Conservation (phyloP, 2,888 invertebrate species). For the Portevinia maculata region DNA sequence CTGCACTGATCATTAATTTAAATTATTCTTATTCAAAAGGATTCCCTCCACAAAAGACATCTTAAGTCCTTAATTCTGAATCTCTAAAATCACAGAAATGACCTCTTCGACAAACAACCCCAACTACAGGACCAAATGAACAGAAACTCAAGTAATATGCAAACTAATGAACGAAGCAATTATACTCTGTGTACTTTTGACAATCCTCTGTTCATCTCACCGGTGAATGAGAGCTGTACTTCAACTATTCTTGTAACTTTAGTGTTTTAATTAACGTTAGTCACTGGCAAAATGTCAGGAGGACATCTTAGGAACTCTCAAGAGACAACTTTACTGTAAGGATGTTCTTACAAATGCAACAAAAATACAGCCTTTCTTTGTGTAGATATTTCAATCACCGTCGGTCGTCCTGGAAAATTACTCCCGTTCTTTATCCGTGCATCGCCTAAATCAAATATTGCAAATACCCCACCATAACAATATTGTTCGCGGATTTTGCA, state of each 20-base stretch:
- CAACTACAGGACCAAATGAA: constrained; percentile 8
- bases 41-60: constrained; percentile 15
- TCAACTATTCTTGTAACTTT: constrained; percentile 17
- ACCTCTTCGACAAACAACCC: not conserved
- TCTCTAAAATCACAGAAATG: constrained; percentile 7
- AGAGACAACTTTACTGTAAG: not conserved
- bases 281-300: not conserved
- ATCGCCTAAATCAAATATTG: constrained; percentile 7
- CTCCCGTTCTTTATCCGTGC: too few relatives aligned
- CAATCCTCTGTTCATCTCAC: constrained; percentile 8
- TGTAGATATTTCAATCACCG: not conserved
- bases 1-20: constrained; percentile 2
- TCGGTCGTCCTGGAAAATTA: too few relatives aligned
- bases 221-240: constrained; percentile 2
- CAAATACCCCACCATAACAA: not conserved
- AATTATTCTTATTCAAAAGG: constrained; percentile 9
- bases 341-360: not conserved
- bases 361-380: not conserved
- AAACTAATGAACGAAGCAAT: constrained; percentile 15
- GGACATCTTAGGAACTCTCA: constrained; percentile 4
- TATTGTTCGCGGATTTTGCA: not conserved
- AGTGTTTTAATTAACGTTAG: constrained; percentile 38
- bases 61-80: constrained; percentile 6
- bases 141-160: constrained; percentile 27
- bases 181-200: not conserved